Base-by-base conservation (phyloP, 1,140 invertebrate genomes). In the Drosophila grimshawi region DNA sequence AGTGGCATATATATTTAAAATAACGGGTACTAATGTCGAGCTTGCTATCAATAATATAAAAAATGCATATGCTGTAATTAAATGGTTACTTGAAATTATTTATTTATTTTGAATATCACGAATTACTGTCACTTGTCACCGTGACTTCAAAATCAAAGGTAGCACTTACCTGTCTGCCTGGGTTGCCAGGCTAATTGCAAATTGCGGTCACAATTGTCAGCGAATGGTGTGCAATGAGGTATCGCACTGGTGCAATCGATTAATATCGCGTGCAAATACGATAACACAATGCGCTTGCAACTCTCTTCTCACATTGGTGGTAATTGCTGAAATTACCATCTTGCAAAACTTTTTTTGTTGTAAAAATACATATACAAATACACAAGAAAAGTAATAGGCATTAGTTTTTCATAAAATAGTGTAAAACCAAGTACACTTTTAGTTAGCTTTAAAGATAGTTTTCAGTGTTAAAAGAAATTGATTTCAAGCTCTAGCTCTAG, bases 371-470 rank as follows among this genome's bases (percentile, higher is more conserved):
- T 73, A 73, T 68, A 73, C 68, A 72, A 68, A 74, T 74, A 74
- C 71, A 62, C 71, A 69, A 69, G 51, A 74, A 63, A 74, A 74
- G 71, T 74, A 62, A 74, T 74, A 74, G 71, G 57, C 35, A 56
- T 62, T 74, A 74, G 71, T 74, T 74, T 74, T 74, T 74, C 71
- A 69, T 74, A 74, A 74, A 49, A 69, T 82, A 86, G 79, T 86
- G 79, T 86, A 83, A 81, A 86, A 89, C 74, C 56, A 88, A 80
- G 60, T 86, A 81, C 63, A 80, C 70, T 72, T 80, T 78, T 89
- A 88, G 85, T 80, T 89, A 89, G 75, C 78, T 79, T 81, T 81
- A 81, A 88, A 74, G 67, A 76, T 78, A 86, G 61, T 81, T 81
- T 90, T 53, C 78, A 73, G 86, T 80, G 85, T 69, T 66, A 68